phyloP scores from a whole-genome alignment of 2,113 vertebrate genomes.

The Daphoenositta chrysoptera region DNA sequence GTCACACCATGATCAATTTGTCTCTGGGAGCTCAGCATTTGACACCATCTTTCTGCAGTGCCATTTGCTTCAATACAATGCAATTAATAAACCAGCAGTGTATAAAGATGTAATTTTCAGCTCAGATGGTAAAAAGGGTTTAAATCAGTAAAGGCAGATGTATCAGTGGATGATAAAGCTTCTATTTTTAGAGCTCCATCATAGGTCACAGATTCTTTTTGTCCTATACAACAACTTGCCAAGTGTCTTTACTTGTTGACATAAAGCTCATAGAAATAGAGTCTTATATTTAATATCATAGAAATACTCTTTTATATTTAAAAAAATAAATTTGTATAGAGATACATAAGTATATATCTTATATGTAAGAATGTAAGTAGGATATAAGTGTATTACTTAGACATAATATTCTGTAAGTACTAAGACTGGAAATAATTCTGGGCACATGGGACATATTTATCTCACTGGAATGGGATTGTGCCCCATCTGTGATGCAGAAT shows the following conservation, averaged over 20 bases:
- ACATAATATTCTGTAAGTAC: background rate
- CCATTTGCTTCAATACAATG: background rate
- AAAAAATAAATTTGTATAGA: background rate
- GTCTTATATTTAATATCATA: too few species aligned
- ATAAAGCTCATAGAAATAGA: background rate
- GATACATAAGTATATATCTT: background rate
- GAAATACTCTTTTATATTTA: background rate
- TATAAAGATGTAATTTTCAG: background rate
- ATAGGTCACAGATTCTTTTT: background rate
- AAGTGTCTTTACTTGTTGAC: background rate
- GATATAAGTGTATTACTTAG: background rate
- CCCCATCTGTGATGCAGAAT: background rate
- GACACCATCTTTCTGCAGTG: background rate
- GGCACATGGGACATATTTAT: background rate
- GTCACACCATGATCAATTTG: background rate
- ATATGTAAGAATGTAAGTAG: background rate
- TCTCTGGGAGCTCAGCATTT: background rate
- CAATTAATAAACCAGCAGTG: conserved; percentile 29
- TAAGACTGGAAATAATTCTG: background rate
- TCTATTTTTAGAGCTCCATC: background rate
- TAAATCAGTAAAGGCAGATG: background rate
- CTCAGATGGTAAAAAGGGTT: conserved; percentile 1
- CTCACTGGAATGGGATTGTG: background rate
- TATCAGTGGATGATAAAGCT: background rate
- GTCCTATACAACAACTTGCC: background rate